phyloP scores from a whole-genome alignment of 2,797 vertebrate species.

The Arctocebus calabarensis region DNA sequence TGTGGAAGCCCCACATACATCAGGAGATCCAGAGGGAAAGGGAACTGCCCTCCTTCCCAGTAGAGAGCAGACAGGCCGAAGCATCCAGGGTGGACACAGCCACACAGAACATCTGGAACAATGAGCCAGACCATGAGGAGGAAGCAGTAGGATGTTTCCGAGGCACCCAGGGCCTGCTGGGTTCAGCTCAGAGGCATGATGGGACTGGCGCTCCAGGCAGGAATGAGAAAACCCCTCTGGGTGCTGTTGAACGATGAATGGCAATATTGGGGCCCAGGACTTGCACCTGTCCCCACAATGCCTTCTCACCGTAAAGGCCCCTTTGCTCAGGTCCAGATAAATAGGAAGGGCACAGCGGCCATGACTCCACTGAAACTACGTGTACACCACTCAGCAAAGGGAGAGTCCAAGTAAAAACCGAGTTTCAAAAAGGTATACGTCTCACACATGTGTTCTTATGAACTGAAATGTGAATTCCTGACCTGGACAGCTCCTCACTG shows the following conservation, averaged over 20 bases:
- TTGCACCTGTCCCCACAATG: neutral
- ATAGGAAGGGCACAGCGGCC: neutral
- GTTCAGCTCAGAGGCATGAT: neutral
- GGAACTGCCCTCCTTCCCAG: neutral
- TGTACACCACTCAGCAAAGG: neutral
- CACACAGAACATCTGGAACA: fast-evolving
- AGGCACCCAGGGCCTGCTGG: neutral
- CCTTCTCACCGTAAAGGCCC: neutral
- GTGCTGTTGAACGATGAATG: neutral
- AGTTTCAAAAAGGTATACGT: neutral
- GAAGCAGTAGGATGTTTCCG: neutral
- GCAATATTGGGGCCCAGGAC: fast-evolving
- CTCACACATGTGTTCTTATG: neutral
- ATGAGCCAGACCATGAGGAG: fast-evolving
- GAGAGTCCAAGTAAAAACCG: neutral
- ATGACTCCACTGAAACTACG: neutral
- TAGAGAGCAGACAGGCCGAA: neutral
- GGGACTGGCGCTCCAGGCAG: fast-evolving
- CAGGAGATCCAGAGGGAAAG: neutral
- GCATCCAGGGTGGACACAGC: neutral
- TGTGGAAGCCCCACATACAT: fast-evolving
- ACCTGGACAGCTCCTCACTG: fast-evolving
- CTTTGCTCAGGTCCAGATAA: neutral
- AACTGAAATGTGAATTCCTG: neutral
- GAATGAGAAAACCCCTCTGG: neutral